A percentile compares a stretch with the other conserved stretches of the same genome.
These are phyloP conservation scores for Myotis brandtii DNA, from an alignment of 2,113 vertebrate species.

Conservation along the genomic window DNA sequence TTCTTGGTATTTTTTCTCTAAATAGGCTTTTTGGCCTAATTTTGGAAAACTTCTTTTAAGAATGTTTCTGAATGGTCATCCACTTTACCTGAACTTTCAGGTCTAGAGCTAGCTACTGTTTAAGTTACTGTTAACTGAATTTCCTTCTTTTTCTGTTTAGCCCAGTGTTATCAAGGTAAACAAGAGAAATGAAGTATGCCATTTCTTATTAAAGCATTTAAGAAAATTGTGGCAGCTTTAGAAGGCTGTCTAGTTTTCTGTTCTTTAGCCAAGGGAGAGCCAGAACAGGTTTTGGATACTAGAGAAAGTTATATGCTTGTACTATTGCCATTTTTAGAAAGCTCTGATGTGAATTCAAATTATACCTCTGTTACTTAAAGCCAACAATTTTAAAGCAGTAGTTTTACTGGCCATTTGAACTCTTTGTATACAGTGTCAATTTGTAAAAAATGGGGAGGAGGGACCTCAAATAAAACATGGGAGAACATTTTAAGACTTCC, in stretches of 20 bases:
- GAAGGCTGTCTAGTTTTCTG: conserved; percentile 72
- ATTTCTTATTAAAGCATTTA: conserved; percentile 64
- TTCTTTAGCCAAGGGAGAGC: conserved; percentile 84
- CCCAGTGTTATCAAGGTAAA: conserved; percentile 70
- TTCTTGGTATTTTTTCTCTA: conserved; percentile 7
- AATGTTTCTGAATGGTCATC: conserved; percentile 56
- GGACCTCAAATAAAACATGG: conserved; percentile 70
- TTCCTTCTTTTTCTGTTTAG: conserved; percentile 77
- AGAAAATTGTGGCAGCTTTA: conserved; percentile 72
- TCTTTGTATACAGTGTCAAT: conserved; percentile 85
- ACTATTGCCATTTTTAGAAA: conserved; percentile 84
- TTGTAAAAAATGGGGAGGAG: conserved; percentile 63
- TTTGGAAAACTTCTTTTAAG: conserved; percentile 66
- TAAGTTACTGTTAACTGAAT: conserved; percentile 63
- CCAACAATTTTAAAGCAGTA: conserved; percentile 85
- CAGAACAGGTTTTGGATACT: conserved; percentile 84
- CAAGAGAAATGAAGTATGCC: conserved; percentile 65
- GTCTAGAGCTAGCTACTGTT: conserved; percentile 17
- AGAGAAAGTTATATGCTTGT: conserved; percentile 81
- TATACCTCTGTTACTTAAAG: conserved; percentile 85
- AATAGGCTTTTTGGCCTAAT: conserved; percentile 40
- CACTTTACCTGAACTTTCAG: conserved; percentile 64
- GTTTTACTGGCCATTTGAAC: conserved; percentile 84
- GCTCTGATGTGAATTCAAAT: conserved; percentile 85
- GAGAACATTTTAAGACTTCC: conserved; percentile 76